phyloP scores from a whole-genome alignment of 2,113 vertebrate species.

The Polypterus bichir region DNA sequence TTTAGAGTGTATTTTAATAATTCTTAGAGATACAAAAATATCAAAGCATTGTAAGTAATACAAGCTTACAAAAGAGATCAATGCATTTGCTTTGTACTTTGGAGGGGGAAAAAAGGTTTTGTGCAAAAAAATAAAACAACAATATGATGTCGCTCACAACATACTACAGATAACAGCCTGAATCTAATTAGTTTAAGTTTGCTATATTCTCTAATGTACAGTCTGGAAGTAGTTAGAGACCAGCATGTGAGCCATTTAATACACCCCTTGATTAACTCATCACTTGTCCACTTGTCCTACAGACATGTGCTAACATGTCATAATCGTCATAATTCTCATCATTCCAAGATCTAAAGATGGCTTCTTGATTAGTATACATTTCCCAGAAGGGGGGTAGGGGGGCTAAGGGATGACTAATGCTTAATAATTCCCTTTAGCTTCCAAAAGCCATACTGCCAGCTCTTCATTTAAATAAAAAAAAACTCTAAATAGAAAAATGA shows the following conservation, averaged over 20 bases:
- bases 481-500: slow-evolving; percentile 61
- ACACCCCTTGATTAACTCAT: slow-evolving; percentile 86
- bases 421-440: slow-evolving; percentile 74
- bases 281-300: slow-evolving; percentile 76
- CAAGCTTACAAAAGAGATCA: too few relatives aligned
- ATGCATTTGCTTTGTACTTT: too few relatives aligned
- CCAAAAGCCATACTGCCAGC: slow-evolving; percentile 58
- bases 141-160: too few relatives aligned
- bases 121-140: too few relatives aligned
- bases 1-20: too few relatives aligned
- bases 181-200: slow-evolving; percentile 37
- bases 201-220: slow-evolving; percentile 47
- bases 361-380: slow-evolving; percentile 75
- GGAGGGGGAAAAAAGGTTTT: too few relatives aligned
- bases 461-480: slow-evolving; percentile 69
- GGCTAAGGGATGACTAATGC: slow-evolving; percentile 69
- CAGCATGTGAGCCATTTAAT: slow-evolving; percentile 86
- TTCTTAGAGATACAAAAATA: too few relatives aligned
- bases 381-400: slow-evolving; percentile 76
- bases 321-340: slow-evolving; percentile 85
- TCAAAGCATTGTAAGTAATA: too few relatives aligned
- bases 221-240: slow-evolving; percentile 59
- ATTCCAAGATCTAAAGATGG: slow-evolving; percentile 62
- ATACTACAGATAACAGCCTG: slow-evolving; percentile 10
- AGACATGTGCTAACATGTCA: slow-evolving; percentile 92